Evolutionary conservation across 2,888 invertebrate genomes (phyloP), one percentile per base, ranked within the genome.

Genomic region (Hypsopygia costalis): DNA sequence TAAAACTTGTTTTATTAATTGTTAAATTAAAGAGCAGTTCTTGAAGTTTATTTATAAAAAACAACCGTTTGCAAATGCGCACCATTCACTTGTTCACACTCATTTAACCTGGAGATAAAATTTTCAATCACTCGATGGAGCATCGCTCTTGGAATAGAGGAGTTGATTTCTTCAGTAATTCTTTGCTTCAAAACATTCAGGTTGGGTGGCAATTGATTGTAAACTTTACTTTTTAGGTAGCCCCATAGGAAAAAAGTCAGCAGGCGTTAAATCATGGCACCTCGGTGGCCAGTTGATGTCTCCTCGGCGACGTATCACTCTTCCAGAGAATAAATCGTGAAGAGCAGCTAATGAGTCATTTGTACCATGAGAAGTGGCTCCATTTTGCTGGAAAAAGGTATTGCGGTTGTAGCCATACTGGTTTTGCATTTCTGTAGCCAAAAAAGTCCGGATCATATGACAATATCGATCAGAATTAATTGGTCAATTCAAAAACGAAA

Each of bases 341-440:
- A 53, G 48, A 53, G 41, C 52, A 46, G 44, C 45, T 44, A 58
- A 46, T 31, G 50, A 55, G 39, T 55, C 53, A 47, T 51, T 52
- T 46, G 52, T 47, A 32, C 47, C 47, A 48, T 52, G 51, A 37
- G 41, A 55, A 51, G 51, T 54, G 47, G 52, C 51, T 52, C 42
- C 49, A 52, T 55, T 52, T 52, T 51, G 50, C 42, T 56, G 53
- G 40, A 58, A 55, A 46, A 51, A 51, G 10, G 47, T 49, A 46
- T 43, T 49, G 36, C 46, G 43, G 47, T 53, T 53, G 41, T 53
- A 55, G 40, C 49, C 54, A 37, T 11, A 11, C 47, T 52, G 49
- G 42, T 53, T 55, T 51, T 47, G 46, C 47, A 50, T 53, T 50
- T 52, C 50, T 51, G 46, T 43, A 49, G 51, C 44, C 43, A 49